phyloP scores from a whole-genome alignment of 2,888 invertebrate species.

The Spodoptera exigua region DNA sequence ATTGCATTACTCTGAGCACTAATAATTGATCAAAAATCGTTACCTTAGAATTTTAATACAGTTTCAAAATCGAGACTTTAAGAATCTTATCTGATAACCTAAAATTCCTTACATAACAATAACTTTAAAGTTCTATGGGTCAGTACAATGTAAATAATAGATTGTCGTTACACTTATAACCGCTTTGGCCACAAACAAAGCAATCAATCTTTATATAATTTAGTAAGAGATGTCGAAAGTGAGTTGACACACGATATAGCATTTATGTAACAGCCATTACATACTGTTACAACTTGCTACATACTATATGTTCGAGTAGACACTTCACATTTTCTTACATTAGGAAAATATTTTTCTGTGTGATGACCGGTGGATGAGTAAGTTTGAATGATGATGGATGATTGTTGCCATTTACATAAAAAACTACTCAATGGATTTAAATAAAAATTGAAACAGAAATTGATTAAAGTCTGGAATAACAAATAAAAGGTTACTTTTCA shows the following conservation, averaged over 20 bases:
- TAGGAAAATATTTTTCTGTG: not conserved
- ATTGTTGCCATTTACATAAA: no score
- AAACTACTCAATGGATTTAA: no score
- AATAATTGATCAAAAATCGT: no score
- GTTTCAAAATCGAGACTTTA: no score
- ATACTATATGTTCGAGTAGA: slow-evolving; percentile 14
- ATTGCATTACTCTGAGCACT: no score
- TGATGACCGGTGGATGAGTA: no score
- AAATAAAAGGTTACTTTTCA: no score
- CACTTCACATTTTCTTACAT: slow-evolving; percentile 12
- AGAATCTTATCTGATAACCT: no score
- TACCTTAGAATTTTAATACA: no score
- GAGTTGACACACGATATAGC: slow-evolving; percentile 61
- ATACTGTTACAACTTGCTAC: slow-evolving; percentile 26
- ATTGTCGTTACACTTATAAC: slow-evolving; percentile 28
- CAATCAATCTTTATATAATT: slow-evolving; percentile 69
- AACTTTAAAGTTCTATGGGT: slow-evolving; percentile 29
- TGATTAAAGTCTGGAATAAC: no score
- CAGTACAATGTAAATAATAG: slow-evolving; percentile 27
- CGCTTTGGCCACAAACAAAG: slow-evolving; percentile 48
- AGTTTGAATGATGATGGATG: no score
- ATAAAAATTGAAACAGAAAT: no score
- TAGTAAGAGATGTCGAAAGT: slow-evolving; percentile 60
- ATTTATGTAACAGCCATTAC: slow-evolving; percentile 67
- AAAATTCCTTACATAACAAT: slow-evolving; percentile 32